Evolutionary conservation across 2,797 vertebrate genomes (phyloP), one percentile per base, ranked within the genome.

Genomic region (Liparis tanakae): DNA sequence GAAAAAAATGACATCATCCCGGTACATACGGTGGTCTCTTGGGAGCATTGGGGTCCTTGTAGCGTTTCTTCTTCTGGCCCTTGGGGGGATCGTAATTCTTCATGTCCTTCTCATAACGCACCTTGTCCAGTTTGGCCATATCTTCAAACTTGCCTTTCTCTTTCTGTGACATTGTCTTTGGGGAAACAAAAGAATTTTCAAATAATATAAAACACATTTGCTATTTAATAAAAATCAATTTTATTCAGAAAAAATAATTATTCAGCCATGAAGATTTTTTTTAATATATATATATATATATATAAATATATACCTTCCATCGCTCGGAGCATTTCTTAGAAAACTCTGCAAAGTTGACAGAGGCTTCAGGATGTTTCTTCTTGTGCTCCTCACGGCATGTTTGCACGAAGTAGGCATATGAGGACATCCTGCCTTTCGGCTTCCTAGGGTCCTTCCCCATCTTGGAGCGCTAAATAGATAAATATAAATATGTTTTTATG

Each of bases 321-420:
- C 97, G 86, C 90, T 99, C 98, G 74, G 98, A 99, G 87, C 98
- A 99, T 90, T 98, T 99, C 96, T 99, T 99, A 90, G 97, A 99
- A 93, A 99, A 99, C 87, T 99, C 98, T 87, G 98, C 93, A 78
- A 99, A 99, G 94, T 98, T 98, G 87, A 99, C 98, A 54, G 90
- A 91, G 10, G 96, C 96, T 71, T 96, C 98, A 7, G 98, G 98
- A 79, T 99, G 97, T 86, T 99, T 99, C 93, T 99, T 99, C 95
- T 99, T 99, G 86, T 99, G 98, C 89, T 99, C 98, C 92, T 97
- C 97, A 79, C 97, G 93, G 87, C 98, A 99, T 18, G 98, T 99
- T 93, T 99, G 98, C 94, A 99, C 98, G 94, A 99, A 99, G 90
- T 97, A 99, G 68, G 98, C 98, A 73, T 99, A 99, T 0, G 98